Conservation (phyloP, 2,113 vertebrate genomes). For the Festucalex cinctus region DNA sequence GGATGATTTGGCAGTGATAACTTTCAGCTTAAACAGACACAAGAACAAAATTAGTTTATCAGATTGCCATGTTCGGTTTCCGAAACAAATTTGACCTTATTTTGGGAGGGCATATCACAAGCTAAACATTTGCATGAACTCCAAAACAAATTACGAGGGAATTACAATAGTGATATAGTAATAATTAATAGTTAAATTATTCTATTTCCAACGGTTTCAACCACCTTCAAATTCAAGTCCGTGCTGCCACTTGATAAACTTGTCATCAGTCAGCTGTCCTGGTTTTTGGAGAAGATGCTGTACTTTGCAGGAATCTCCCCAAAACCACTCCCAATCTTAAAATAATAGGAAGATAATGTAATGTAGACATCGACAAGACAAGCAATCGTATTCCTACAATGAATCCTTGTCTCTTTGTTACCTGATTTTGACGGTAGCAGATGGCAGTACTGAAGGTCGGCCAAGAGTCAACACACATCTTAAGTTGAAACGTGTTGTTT, state of each 20-base stretch:
- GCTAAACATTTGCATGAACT: too few relatives aligned
- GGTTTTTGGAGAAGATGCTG: background rate
- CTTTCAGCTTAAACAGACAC: constrained; percentile 17
- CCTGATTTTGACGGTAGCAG: background rate
- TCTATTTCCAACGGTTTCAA: too few relatives aligned
- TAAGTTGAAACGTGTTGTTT: background rate
- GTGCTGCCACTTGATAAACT: background rate
- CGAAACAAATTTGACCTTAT: too few relatives aligned
- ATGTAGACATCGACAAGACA: background rate
- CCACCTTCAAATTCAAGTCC: background rate
- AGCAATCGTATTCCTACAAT: background rate
- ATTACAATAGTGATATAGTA: too few relatives aligned
- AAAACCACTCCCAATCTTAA: background rate
- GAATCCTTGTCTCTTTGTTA: background rate
- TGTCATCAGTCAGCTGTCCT: background rate
- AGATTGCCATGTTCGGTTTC: too few relatives aligned
- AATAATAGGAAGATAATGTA: background rate
- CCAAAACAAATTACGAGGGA: too few relatives aligned
- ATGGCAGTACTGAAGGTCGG: background rate
- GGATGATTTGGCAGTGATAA: constrained; percentile 18
- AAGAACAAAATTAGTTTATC: background rate
- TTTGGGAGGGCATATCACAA: too few relatives aligned
- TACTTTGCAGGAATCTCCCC: background rate
- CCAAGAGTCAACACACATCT: background rate
- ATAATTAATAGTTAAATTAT: too few relatives aligned